Conservation (phyloP, 2,888 invertebrate species). For the Phragmatobia fuliginosa region DNA sequence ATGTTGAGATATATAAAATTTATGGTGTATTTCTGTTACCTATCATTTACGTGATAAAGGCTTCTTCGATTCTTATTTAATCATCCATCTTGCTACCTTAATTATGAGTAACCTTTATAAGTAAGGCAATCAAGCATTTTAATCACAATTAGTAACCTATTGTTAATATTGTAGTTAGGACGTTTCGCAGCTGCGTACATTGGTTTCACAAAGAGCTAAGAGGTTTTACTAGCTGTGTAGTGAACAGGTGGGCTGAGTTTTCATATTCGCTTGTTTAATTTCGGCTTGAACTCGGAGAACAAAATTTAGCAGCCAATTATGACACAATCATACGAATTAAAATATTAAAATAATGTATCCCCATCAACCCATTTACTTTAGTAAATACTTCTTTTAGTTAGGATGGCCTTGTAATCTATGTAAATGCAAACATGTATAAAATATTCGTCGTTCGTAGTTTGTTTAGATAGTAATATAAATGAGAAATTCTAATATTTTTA, state of each 20-base stretch:
- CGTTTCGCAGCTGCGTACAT: neutral
- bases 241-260: constrained; percentile 1
- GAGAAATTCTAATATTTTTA: constrained; percentile 75
- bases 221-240: neutral
- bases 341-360: constrained; percentile 32
- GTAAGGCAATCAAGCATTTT: constrained; percentile 37
- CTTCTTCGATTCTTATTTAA: constrained; percentile 15
- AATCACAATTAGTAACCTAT: constrained; percentile 38
- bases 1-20: constrained; percentile 32
- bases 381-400: constrained; percentile 52
- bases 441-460: constrained; percentile 69
- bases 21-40: constrained; percentile 28
- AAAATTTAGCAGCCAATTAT: constrained; percentile 44
- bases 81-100: neutral
- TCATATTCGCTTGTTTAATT: constrained; percentile 5
- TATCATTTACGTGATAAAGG: constrained; percentile 4
- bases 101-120: constrained; percentile 44
- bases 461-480: constrained; percentile 67
- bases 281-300: constrained; percentile 33
- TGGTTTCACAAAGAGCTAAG: neutral
- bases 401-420: constrained; percentile 79
- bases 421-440: constrained; percentile 81
- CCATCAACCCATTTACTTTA: constrained; percentile 54
- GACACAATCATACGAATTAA: constrained; percentile 37
- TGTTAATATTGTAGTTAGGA: constrained; percentile 37